Evolutionary conservation across 2,888 invertebrate species (phyloP).

Genomic region (Volucella inflata): DNA sequence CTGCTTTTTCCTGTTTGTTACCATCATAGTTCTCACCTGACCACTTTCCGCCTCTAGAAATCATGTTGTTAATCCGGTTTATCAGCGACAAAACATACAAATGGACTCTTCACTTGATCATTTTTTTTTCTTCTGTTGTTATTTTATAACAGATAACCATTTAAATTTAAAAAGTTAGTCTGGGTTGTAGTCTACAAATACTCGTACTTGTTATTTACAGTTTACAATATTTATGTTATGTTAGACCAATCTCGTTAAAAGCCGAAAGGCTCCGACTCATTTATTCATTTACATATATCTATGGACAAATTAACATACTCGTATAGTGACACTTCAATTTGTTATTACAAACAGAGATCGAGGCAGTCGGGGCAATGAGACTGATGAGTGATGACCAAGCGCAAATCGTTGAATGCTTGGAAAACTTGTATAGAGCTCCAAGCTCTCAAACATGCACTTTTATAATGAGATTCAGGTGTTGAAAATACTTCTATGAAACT

Average conservation of each 20-base stretch:
- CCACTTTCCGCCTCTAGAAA: slow-evolving; percentile 41
- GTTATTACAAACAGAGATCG: not conserved
- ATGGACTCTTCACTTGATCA: slow-evolving; percentile 36
- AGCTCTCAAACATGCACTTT: slow-evolving; percentile 28
- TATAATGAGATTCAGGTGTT: slow-evolving; percentile 38
- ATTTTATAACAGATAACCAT: too few relatives aligned
- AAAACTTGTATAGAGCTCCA: slow-evolving; percentile 32
- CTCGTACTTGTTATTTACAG: too few relatives aligned
- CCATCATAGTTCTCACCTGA: slow-evolving; percentile 23
- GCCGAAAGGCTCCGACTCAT: too few relatives aligned
- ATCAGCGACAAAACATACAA: slow-evolving; percentile 40
- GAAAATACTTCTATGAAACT: slow-evolving; percentile 4
- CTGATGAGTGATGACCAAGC: slow-evolving; percentile 12
- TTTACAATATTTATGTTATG: too few relatives aligned
- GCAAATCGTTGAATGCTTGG: slow-evolving; percentile 29
- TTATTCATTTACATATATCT: too few relatives aligned
- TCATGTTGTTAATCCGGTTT: slow-evolving; percentile 58
- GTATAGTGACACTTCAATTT: not conserved
- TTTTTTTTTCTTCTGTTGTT: slow-evolving; percentile 2
- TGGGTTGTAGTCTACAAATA: too few relatives aligned
- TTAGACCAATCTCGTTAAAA: too few relatives aligned
- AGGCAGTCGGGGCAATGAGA: slow-evolving; percentile 6
- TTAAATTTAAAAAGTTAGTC: too few relatives aligned
- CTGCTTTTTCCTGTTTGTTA: slow-evolving; percentile 31
- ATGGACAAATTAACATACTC: too few relatives aligned